phyloP scores from a whole-genome alignment of 2,113 vertebrate species.

The Gopherus evgoodei region DNA sequence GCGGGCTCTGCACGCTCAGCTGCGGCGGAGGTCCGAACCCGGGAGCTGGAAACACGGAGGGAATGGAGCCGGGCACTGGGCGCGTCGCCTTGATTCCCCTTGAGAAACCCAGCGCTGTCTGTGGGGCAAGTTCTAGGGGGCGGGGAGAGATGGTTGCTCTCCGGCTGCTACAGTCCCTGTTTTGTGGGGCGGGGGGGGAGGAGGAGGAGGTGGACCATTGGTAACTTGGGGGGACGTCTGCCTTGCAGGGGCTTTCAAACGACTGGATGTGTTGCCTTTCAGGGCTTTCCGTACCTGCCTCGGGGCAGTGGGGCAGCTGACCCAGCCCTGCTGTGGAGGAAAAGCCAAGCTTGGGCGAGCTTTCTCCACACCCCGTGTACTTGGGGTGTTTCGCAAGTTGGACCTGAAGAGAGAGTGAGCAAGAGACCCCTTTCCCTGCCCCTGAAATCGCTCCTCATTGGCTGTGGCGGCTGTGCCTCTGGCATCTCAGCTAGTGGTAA shows the following conservation, averaged over 20 bases:
- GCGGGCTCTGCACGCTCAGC: neutral
- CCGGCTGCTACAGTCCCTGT: neutral
- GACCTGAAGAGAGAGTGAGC: neutral
- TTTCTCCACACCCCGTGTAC: neutral
- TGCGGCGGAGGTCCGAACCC: neutral
- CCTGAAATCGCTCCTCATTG: rapidly evolving
- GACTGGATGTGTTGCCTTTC: neutral
- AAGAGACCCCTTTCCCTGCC: neutral
- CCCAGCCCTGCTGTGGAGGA: conserved; percentile 18
- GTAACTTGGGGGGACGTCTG: neutral
- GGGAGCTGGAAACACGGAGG: neutral
- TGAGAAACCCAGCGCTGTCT: neutral
- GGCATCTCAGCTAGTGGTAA: neutral
- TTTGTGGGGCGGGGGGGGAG: neutral
- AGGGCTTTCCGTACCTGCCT: neutral
- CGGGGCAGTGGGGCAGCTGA: neutral
- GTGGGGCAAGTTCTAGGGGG: neutral
- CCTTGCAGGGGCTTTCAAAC: rapidly evolving
- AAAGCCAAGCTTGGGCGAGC: conserved; percentile 37
- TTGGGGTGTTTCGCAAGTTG: conserved; percentile 7
- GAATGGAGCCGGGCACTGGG: neutral
- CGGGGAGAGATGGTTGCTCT: neutral
- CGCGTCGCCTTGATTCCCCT: neutral
- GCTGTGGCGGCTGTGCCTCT: neutral
- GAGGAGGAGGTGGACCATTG: neutral